Percentiles rank a stretch among this genome's conserved stretches.
Evolutionary conservation across 2,888 invertebrate genomes (phyloP).

Genomic region (Tipula vernalis): DNA sequence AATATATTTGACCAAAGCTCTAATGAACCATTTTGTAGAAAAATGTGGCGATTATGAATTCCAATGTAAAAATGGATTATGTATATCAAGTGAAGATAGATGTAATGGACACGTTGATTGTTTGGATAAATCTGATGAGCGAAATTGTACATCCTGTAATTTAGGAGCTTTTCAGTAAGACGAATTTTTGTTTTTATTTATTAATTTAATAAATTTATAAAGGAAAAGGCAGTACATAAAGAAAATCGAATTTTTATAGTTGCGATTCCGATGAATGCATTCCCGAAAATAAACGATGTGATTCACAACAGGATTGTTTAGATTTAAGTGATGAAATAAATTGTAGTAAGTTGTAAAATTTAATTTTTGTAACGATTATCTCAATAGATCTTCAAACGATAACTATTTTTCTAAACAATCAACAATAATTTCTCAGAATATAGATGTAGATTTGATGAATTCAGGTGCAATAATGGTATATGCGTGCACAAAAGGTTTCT

Average conservation of each 20-base stretch:
- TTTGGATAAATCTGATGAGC: conserved; percentile 51
- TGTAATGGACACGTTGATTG: conserved; percentile 35
- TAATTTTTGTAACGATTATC: not conserved
- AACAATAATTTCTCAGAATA: not conserved
- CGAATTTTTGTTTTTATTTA: conserved; percentile 11
- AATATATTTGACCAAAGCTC: not conserved
- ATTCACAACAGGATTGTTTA: conserved; percentile 40
- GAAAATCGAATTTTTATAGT: conserved; percentile 20
- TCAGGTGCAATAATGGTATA: conserved; percentile 49
- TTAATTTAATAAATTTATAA: conserved; percentile 11
- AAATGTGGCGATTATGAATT: conserved; percentile 27
- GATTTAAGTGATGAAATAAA: conserved; percentile 49
- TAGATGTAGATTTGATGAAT: conserved; percentile 38
- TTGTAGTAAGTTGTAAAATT: conserved; percentile 29
- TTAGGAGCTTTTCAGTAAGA: conserved; percentile 35
- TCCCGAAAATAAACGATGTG: conserved; percentile 43
- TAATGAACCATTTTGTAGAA: not conserved
- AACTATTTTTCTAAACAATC: not conserved
- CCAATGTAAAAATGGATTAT: conserved; percentile 46
- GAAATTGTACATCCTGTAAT: conserved; percentile 34
- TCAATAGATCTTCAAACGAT: not conserved
- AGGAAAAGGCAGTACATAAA: conserved; percentile 6
- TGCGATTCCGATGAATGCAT: conserved; percentile 52
- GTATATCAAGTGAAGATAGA: conserved; percentile 39
- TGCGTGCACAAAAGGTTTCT: conserved; percentile 44